phyloP scores from a whole-genome alignment of 2,888 invertebrate genomes.

The Drosophila heteroneura region DNA sequence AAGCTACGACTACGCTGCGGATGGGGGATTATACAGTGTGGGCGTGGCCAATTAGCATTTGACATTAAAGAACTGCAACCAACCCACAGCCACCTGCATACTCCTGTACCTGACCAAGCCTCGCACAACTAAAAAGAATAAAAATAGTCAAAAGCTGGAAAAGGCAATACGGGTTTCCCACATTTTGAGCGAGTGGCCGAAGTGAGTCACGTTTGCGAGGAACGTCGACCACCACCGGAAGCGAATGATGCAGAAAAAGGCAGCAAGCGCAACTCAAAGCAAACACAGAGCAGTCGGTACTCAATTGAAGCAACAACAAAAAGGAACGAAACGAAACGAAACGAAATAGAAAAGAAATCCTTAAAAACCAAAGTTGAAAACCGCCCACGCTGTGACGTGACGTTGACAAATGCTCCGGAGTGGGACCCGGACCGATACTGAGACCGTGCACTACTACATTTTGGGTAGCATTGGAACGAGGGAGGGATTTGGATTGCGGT shows the following conservation, averaged over 20 bases:
- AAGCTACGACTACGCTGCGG: neutral
- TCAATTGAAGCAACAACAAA: constrained; percentile 29
- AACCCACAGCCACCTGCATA: constrained; percentile 4
- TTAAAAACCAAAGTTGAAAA: constrained; percentile 41
- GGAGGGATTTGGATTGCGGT: neutral
- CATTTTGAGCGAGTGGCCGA: constrained; percentile 21
- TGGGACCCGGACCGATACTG: constrained; percentile 21
- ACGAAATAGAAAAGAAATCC: constrained; percentile 53
- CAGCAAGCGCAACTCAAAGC: constrained; percentile 43
- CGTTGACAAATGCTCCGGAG: constrained; percentile 71
- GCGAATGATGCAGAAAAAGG: constrained; percentile 75
- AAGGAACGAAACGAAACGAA: constrained; percentile 8
- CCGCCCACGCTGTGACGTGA: constrained; percentile 60
- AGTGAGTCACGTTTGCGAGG: constrained; percentile 71
- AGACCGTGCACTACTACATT: constrained; percentile 1
- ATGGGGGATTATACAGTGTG: constrained; percentile 19
- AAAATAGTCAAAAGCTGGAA: constrained; percentile 48
- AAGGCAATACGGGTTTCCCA: constrained; percentile 54
- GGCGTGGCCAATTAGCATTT: constrained; percentile 72
- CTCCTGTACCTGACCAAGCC: neutral
- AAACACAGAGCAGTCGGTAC: constrained; percentile 27
- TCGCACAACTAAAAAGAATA: constrained; percentile 26
- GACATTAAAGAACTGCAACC: constrained; percentile 37
- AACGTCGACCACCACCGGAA: constrained; percentile 60
- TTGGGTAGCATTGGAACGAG: constrained; percentile 1